Conservation (phyloP, 2,888 invertebrate species). For the Petrolisthes manimaculis region DNA sequence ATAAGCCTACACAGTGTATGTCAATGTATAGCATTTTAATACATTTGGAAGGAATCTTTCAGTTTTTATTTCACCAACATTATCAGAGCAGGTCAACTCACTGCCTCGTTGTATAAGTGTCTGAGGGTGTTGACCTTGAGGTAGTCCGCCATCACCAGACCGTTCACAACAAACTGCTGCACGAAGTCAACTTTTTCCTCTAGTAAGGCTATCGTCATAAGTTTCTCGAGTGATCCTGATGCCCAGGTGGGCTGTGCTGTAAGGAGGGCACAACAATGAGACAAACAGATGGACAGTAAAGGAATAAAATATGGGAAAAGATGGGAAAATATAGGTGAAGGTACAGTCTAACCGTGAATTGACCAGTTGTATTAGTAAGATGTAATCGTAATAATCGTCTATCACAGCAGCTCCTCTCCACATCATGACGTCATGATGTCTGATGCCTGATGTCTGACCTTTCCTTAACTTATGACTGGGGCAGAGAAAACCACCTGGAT, state of each 20-base stretch:
- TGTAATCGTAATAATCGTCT: too few species aligned
- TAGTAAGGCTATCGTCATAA: conserved; percentile 69
- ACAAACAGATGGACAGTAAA: too few species aligned
- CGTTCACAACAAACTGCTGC: conserved; percentile 70
- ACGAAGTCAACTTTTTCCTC: conserved; percentile 70
- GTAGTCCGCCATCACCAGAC: conserved; percentile 70
- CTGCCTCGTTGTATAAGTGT: conserved; percentile 68
- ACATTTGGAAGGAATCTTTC: too few species aligned
- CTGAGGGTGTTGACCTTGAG: conserved; percentile 69
- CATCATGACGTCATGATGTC: too few species aligned
- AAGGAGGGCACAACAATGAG: neutral
- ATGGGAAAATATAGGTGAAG: neutral
- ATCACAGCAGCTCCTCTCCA: too few species aligned
- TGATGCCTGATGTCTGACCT: too few species aligned
- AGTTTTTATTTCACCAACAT: too few species aligned
- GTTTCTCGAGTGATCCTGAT: conserved; percentile 68
- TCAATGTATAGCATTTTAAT: too few species aligned
- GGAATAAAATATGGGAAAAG: neutral
- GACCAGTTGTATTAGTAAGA: too few species aligned
- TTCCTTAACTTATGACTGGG: too few species aligned
- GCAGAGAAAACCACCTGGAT: too few species aligned
- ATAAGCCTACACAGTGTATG: too few species aligned
- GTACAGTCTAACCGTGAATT: neutral
- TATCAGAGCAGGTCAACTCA: conserved; percentile 40
- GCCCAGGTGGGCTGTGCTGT: conserved; percentile 63